Conservation (phyloP, 2,113 vertebrate species). For the Tachuris rubrigastra region DNA sequence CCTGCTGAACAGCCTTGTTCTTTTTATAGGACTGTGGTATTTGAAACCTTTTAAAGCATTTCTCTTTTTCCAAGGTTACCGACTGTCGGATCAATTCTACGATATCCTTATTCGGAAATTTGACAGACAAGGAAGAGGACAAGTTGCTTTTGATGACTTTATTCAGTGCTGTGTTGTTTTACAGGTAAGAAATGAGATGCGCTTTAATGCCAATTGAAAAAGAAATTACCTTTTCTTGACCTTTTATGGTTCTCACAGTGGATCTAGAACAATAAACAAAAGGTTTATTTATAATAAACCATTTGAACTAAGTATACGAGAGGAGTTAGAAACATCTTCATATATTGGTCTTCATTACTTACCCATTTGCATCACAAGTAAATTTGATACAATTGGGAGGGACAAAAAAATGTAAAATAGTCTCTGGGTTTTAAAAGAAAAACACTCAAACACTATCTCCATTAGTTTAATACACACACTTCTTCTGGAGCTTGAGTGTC, state of each 20-base stretch:
- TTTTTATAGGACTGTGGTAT: background rate
- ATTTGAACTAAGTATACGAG: background rate
- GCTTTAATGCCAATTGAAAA: background rate
- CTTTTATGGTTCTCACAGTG: background rate
- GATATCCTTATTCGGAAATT: conserved; percentile 95
- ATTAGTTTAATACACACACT: background rate
- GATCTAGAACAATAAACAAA: background rate
- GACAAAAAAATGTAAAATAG: background rate
- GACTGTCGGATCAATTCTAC: conserved; percentile 96
- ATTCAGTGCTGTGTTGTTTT: conserved; percentile 98
- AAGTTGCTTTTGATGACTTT: conserved; percentile 98
- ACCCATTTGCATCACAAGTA: background rate
- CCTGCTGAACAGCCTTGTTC: background rate
- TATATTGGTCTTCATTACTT: background rate
- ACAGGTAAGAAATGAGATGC: conserved; percentile 80
- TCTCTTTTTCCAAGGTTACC: conserved; percentile 82
- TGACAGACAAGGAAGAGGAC: conserved; percentile 93
- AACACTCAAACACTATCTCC: background rate
- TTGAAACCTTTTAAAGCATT: background rate
- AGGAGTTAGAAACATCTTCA: background rate
- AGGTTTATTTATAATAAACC: background rate
- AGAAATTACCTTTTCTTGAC: background rate
- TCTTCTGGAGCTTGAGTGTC: background rate
- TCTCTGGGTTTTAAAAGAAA: background rate
- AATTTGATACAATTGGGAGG: background rate